phyloP scores from a whole-genome alignment of 2,888 invertebrate genomes.

The Ochropacha duplaris region DNA sequence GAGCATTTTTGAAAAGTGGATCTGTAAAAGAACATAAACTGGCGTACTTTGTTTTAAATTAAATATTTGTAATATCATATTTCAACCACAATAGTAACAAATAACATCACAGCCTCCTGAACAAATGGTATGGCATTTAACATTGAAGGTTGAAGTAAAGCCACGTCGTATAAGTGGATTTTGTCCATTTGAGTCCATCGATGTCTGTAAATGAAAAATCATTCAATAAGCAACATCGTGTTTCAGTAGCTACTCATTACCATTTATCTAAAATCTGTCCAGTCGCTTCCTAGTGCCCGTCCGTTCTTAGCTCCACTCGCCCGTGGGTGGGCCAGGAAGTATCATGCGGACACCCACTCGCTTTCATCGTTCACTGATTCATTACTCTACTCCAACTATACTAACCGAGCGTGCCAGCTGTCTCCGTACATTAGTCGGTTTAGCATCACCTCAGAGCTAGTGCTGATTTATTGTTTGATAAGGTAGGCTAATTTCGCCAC shows the following conservation, averaged over 20 bases:
- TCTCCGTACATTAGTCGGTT: slow-evolving; percentile 48
- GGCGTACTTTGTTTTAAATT: neutral
- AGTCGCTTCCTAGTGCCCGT: slow-evolving; percentile 37
- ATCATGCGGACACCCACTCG: slow-evolving; percentile 63
- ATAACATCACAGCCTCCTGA: no score
- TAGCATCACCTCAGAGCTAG: slow-evolving; percentile 28
- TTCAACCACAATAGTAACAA: no score
- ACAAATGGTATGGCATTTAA: no score
- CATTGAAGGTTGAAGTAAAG: no score
- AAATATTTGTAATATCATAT: no score
- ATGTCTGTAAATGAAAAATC: neutral
- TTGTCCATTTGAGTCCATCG: neutral
- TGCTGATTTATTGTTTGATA: slow-evolving; percentile 43
- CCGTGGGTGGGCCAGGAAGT: slow-evolving; percentile 78
- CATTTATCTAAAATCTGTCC: slow-evolving; percentile 2
- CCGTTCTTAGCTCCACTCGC: slow-evolving; percentile 30
- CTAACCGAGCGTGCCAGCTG: slow-evolving; percentile 37
- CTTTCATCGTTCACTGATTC: slow-evolving; percentile 74
- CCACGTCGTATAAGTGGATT: no score
- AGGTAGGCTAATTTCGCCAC: slow-evolving; percentile 15
- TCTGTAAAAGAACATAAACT: neutral
- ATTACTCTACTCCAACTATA: slow-evolving; percentile 48
- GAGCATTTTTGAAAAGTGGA: neutral
- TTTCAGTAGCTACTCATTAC: neutral
- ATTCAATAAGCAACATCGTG: neutral